Conservation (phyloP, 2,113 vertebrate genomes). For the Typhlomys cinereus region DNA sequence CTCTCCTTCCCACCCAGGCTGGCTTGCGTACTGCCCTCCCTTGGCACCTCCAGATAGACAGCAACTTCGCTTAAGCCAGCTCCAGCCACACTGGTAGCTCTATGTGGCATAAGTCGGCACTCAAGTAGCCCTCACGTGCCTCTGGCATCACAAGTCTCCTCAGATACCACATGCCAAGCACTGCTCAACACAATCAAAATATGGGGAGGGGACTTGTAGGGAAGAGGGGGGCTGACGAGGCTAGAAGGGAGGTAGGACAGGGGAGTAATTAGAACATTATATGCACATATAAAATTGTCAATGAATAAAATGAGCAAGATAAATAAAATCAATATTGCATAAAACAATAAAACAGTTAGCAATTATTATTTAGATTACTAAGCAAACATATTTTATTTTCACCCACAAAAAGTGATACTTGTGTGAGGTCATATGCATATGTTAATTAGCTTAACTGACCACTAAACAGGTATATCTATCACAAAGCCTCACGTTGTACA, state of each 20-base stretch:
- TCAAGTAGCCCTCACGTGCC: neutral
- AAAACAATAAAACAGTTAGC: too few relatives aligned
- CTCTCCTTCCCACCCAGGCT: too few relatives aligned
- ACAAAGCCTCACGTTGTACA: neutral
- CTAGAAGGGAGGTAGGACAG: too few relatives aligned
- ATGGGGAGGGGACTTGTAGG: too few relatives aligned
- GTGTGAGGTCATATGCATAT: neutral
- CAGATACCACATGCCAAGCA: neutral
- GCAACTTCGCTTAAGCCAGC: neutral
- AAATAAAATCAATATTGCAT: neutral
- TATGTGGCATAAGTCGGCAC: neutral
- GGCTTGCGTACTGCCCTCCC: neutral
- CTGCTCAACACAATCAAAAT: too few relatives aligned
- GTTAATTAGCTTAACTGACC: neutral
- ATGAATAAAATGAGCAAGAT: too few relatives aligned
- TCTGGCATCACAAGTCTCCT: accelerated
- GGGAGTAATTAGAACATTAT: too few relatives aligned
- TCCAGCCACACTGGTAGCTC: neutral
- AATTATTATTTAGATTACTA: neutral
- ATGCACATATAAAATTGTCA: too few relatives aligned
- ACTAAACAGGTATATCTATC: neutral
- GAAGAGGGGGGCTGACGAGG: too few relatives aligned
- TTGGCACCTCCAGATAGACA: neutral
- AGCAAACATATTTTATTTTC: neutral
- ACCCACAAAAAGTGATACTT: neutral